phyloP scores from a whole-genome alignment of 2,113 vertebrate species.

The Hylia prasina region DNA sequence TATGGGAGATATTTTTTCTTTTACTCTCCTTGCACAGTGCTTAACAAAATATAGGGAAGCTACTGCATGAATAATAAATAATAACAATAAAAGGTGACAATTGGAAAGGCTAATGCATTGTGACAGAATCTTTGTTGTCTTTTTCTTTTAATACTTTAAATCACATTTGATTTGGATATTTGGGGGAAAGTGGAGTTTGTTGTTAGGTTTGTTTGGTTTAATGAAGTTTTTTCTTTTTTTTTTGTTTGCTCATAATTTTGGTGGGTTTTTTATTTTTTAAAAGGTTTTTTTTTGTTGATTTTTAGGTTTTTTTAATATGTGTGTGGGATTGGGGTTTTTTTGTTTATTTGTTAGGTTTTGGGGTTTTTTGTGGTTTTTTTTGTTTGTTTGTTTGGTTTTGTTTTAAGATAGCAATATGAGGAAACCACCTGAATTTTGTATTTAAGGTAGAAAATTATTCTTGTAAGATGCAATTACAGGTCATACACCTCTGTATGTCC shows the following conservation, averaged over 20 bases:
- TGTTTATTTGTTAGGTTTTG: not conserved
- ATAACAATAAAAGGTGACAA: not conserved
- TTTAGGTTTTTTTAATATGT: not conserved
- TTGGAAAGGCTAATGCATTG: not conserved
- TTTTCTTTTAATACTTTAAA: not conserved
- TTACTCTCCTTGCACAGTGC: not conserved
- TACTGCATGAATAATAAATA: not conserved
- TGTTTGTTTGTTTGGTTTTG: not conserved
- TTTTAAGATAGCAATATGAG: not conserved
- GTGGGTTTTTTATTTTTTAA: no score
- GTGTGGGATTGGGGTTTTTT: accelerated
- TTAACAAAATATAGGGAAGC: not conserved
- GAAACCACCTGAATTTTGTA: not conserved
- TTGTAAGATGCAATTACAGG: not conserved
- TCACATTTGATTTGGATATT: not conserved
- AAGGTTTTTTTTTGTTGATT: no score
- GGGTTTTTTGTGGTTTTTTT: not conserved
- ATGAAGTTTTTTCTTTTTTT: not conserved
- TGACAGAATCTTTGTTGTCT: not conserved
- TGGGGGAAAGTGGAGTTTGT: accelerated
- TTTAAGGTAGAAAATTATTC: not conserved
- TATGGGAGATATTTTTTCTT: not conserved
- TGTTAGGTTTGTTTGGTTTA: not conserved
- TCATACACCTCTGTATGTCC: not conserved
- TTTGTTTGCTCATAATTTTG: not conserved